Conservation (phyloP, 2,113 vertebrate genomes). For the Electrona antarctica region DNA sequence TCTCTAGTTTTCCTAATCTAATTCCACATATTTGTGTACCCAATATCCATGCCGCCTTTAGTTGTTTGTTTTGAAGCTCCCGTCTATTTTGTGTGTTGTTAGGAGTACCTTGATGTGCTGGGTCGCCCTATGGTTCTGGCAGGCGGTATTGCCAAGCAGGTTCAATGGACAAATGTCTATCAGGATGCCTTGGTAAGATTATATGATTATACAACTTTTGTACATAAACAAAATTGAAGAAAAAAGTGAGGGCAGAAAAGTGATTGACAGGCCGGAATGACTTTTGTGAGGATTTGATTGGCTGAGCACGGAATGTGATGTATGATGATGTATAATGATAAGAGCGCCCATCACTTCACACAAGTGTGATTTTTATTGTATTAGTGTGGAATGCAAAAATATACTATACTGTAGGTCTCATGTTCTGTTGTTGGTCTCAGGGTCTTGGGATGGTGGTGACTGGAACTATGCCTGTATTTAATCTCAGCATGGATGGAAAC, state of each 20-base stretch:
- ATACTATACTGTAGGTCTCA: background rate
- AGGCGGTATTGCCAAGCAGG: slow-evolving; percentile 93
- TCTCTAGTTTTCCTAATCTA: slow-evolving; percentile 29
- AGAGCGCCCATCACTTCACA: too few species aligned
- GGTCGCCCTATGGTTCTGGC: slow-evolving; percentile 98
- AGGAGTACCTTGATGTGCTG: slow-evolving; percentile 98
- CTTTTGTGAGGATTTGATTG: too few species aligned
- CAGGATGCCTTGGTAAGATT: slow-evolving; percentile 93
- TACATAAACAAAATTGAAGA: too few species aligned
- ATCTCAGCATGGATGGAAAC: slow-evolving; percentile 90
- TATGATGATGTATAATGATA: too few species aligned
- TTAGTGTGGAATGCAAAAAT: background rate
- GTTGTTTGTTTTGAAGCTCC: slow-evolving; percentile 19
- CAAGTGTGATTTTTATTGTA: too few species aligned
- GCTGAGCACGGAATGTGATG: too few species aligned
- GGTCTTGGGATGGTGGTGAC: slow-evolving; percentile 97
- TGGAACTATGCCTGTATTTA: slow-evolving; percentile 96
- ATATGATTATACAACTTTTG: background rate
- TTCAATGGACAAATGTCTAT: slow-evolving; percentile 99
- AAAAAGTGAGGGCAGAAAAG: too few species aligned
- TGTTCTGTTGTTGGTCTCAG: slow-evolving; percentile 63
- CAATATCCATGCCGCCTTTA: slow-evolving; percentile 15
- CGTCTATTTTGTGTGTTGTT: slow-evolving; percentile 49
- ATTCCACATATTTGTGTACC: slow-evolving; percentile 19
- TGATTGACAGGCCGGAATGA: too few species aligned